Base-by-base conservation (phyloP, 2,888 invertebrate species). In the Dasypolia templi region DNA sequence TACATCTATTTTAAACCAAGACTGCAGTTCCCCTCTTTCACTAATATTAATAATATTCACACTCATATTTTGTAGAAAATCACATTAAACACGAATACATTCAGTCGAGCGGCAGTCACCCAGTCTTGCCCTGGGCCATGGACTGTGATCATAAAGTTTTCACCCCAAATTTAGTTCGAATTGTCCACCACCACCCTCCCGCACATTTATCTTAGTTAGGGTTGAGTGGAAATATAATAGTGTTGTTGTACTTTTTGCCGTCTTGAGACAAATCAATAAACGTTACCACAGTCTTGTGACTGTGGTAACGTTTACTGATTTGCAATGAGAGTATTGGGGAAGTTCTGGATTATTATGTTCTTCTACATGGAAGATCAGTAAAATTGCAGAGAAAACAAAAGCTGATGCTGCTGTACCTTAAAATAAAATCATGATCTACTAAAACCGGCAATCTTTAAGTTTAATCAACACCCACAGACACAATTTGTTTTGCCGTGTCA, bases 121-220 rank as follows among this genome's bases (percentile, higher is more conserved):
- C 59, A 62, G 70, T 71, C 53, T 39, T 58, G 72, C 84, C 68
- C 14, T 22, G 42, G 62, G 76, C 72, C 68, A 72, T 78, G 68
- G 71, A 61, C 35, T 59, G 71, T 72, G 75, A 79, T 82, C 72
- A 70, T 69, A 71, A 72, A 79, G 72, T 87, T 85, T 61, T 68
- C 74, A 72, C 87, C 87, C 87, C 72, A 85, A 80, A 65, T 87
- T 82, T 76, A 61, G 62, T 75, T 62, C 77, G 19, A 71, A 64
- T 53, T 63, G 72, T 29, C 49, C 64, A 9, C n/a, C n/a, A 39
- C 67, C 46, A 72, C 75, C 73, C 87, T 79, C 75, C 42, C 61
- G 51, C 44, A 67, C 72, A 77, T 82, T 76, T 78, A 85, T 85
- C 80, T 85, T 65, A 64, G 61, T 81, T 72, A 63, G 73, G 82